phyloP scores from a whole-genome alignment of 1,140 invertebrate species.

The Atta texana region DNA sequence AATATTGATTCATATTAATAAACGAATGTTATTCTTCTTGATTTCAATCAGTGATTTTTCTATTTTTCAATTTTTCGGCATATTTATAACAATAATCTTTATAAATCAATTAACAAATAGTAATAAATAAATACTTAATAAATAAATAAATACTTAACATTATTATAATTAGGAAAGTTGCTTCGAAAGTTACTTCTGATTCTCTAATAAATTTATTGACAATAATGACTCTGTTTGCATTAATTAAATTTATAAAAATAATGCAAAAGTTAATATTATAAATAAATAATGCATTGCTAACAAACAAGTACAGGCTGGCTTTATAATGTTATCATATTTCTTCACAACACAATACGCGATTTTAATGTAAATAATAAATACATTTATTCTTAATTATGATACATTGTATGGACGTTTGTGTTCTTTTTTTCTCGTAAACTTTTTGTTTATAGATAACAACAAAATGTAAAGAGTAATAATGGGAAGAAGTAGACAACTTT shows the following conservation, averaged over 20 bases:
- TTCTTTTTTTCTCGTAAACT: background rate
- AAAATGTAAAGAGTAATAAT: constrained; percentile 47
- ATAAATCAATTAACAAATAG: background rate
- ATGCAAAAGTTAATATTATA: too few relatives aligned
- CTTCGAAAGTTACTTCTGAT: too few relatives aligned
- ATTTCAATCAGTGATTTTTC: background rate
- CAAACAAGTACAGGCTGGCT: background rate
- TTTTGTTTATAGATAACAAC: background rate
- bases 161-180: background rate
- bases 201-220: too few relatives aligned
- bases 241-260: too few relatives aligned
- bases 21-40: background rate
- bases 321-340: background rate
- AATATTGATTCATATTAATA: background rate
- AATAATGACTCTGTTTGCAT: too few relatives aligned
- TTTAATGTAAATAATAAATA: background rate
- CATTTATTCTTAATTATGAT: background rate
- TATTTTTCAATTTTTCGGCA: background rate
- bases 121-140: background rate
- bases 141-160: constrained; percentile 2
- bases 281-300: too few relatives aligned
- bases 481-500: background rate
- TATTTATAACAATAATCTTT: background rate
- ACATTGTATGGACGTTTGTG: background rate
- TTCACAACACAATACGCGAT: background rate